A percentile compares a stretch with the other conserved stretches of the same genome.
Evolutionary conservation across 2,888 invertebrate species (phyloP).

Genomic region (Sussaba pulchella): DNA sequence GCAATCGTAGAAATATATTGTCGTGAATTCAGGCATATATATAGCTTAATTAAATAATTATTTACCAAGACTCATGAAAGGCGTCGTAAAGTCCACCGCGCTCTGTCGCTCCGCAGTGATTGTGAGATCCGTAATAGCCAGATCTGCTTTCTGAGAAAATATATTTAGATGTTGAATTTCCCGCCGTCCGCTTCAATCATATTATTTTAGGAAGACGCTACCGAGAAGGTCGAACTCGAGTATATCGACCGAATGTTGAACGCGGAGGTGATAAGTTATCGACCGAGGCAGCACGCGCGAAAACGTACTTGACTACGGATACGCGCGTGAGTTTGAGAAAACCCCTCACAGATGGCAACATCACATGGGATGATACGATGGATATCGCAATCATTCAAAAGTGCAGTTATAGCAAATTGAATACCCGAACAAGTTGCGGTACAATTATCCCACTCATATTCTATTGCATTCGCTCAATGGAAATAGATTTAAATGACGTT

Average conservation of each 20-base stretch:
- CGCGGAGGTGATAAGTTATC: slow-evolving; percentile 10
- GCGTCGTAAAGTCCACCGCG: slow-evolving; percentile 97
- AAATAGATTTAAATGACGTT: too few relatives aligned
- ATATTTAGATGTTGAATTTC: slow-evolving; percentile 9
- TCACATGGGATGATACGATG: slow-evolving; percentile 14
- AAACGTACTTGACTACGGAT: slow-evolving; percentile 47
- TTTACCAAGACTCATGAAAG: slow-evolving; percentile 95
- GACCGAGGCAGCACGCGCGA: background rate
- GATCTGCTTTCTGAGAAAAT: slow-evolving; percentile 90
- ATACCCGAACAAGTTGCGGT: background rate
- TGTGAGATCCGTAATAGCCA: slow-evolving; percentile 96
- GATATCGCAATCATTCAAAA: background rate
- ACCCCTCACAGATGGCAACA: slow-evolving; percentile 42
- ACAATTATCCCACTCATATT: too few relatives aligned
- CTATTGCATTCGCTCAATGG: too few relatives aligned
- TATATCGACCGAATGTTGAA: background rate
- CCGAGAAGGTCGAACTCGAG: background rate
- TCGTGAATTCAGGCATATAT: background rate
- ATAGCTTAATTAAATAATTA: background rate
- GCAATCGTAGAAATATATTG: background rate
- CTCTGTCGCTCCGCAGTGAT: slow-evolving; percentile 95
- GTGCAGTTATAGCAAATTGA: background rate
- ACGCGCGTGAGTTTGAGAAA: background rate
- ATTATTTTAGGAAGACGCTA: too few relatives aligned
- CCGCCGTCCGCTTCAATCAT: too few relatives aligned